Conservation (phyloP, 1,140 invertebrate genomes). For the Megathymus violae region DNA sequence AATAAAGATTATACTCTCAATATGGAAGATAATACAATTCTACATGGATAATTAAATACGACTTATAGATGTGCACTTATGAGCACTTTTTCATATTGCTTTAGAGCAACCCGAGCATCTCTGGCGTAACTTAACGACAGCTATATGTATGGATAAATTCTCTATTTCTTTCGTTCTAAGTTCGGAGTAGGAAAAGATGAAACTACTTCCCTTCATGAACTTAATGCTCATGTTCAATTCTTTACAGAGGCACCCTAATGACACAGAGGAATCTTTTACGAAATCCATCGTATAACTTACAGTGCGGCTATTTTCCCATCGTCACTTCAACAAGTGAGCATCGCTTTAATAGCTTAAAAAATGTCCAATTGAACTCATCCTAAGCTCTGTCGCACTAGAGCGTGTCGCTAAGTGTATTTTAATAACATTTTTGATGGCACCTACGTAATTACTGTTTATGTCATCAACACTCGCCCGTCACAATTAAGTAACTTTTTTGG, state of each 20-base stretch:
- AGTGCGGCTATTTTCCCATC: slow-evolving; percentile 27
- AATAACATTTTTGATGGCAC: slow-evolving; percentile 73
- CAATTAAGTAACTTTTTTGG: slow-evolving; percentile 79
- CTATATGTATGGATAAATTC: too few species aligned
- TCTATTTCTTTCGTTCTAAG: too few species aligned
- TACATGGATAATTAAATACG: too few species aligned
- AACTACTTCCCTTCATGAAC: not conserved
- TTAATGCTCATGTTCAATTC: too few species aligned
- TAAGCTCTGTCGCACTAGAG: slow-evolving; percentile 41
- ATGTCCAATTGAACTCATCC: slow-evolving; percentile 15
- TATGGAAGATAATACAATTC: too few species aligned
- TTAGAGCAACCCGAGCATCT: too few species aligned
- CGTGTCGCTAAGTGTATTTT: slow-evolving; percentile 77
- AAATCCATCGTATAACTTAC: slow-evolving; percentile 17
- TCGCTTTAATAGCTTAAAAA: slow-evolving; percentile 32
- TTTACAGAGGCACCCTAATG: not conserved
- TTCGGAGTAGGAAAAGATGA: not conserved
- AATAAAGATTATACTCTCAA: too few species aligned
- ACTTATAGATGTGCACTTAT: too few species aligned
- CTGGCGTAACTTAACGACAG: too few species aligned
- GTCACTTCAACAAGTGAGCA: slow-evolving; percentile 32
- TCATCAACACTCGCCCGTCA: slow-evolving; percentile 75
- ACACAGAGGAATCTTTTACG: not conserved
- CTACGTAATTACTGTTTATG: slow-evolving; percentile 78
- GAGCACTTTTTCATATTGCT: too few species aligned